Evolutionary conservation across 2,113 vertebrate genomes (phyloP).

Genomic region (Benitochromis conjunctus): DNA sequence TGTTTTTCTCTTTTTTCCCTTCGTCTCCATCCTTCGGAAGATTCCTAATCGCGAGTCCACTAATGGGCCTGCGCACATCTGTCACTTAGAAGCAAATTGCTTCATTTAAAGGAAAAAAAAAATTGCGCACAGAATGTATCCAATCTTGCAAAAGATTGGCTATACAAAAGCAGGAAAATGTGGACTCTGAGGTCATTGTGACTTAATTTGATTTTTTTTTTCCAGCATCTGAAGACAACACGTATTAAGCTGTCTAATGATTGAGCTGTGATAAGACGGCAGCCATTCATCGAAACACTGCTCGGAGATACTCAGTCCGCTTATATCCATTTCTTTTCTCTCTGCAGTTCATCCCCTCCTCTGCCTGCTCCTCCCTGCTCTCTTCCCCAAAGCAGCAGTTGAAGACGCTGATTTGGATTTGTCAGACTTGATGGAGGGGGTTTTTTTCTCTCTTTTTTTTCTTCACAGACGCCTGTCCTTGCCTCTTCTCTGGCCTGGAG

Average conservation of each 20-base stretch:
- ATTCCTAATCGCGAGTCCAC: constrained; percentile 61
- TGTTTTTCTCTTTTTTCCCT: not conserved
- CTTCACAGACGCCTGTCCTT: constrained; percentile 43
- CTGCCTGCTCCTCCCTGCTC: constrained; percentile 11
- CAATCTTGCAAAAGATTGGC: constrained; percentile 43
- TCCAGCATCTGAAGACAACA: constrained; percentile 41
- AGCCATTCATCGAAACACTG: constrained; percentile 16
- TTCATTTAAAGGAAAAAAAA: constrained; percentile 58
- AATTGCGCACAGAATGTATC: constrained; percentile 20
- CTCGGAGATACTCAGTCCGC: constrained; percentile 26
- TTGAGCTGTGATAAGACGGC: constrained; percentile 44
- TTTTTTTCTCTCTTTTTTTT: not conserved
- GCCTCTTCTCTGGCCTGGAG: constrained; percentile 62
- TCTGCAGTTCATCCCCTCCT: constrained; percentile 27
- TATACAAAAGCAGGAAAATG: constrained; percentile 30
- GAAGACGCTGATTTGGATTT: constrained; percentile 63
- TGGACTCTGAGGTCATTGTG: constrained; percentile 48
- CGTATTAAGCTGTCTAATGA: constrained; percentile 48
- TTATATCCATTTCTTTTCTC: constrained; percentile 36
- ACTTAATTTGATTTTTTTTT: constrained; percentile 42
- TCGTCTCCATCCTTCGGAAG: constrained; percentile 33
- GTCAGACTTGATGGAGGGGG: constrained; percentile 56
- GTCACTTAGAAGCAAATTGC: constrained; percentile 74
- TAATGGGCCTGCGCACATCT: constrained; percentile 74
- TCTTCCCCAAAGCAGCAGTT: constrained; percentile 45